Evolutionary conservation across 2,797 vertebrate species (phyloP).

Genomic region (Brachymystax lenok): DNA sequence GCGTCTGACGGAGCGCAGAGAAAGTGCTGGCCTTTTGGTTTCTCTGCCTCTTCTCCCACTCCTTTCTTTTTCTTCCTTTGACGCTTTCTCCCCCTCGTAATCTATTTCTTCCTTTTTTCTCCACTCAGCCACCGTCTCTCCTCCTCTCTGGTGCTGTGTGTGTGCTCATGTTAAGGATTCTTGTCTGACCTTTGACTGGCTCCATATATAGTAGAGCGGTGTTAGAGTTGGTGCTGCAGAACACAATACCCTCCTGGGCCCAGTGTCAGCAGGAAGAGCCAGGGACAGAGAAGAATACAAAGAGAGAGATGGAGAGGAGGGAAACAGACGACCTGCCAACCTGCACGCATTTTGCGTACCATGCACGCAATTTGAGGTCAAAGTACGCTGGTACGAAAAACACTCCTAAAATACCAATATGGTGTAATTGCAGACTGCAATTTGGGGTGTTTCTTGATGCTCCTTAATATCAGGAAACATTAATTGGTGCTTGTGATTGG

Average conservation of each 20-base stretch:
- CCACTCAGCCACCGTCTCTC: not conserved
- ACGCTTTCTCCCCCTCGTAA: not conserved
- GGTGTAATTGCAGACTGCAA: too few relatives aligned
- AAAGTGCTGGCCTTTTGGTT: not conserved
- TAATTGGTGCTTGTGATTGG: too few relatives aligned
- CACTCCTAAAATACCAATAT: too few relatives aligned
- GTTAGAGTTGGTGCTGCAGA: not conserved
- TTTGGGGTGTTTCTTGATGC: too few relatives aligned
- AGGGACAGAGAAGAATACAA: too few relatives aligned
- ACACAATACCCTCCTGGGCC: not conserved
- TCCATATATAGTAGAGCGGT: not conserved
- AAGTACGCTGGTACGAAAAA: too few relatives aligned
- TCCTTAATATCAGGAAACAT: too few relatives aligned
- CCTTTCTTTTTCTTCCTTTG: conserved; percentile 1
- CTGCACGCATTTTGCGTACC: too few relatives aligned
- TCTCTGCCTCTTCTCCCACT: not conserved
- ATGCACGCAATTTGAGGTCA: too few relatives aligned
- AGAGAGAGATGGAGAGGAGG: too few relatives aligned
- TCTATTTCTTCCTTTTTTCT: not conserved
- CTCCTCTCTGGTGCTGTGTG: not conserved
- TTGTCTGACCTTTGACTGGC: not conserved
- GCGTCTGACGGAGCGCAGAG: not conserved
- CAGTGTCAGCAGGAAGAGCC: too few relatives aligned
- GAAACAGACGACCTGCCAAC: too few relatives aligned
- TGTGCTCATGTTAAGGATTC: not conserved